phyloP scores from a whole-genome alignment of 2,888 invertebrate species.

The Volucella inanis region DNA sequence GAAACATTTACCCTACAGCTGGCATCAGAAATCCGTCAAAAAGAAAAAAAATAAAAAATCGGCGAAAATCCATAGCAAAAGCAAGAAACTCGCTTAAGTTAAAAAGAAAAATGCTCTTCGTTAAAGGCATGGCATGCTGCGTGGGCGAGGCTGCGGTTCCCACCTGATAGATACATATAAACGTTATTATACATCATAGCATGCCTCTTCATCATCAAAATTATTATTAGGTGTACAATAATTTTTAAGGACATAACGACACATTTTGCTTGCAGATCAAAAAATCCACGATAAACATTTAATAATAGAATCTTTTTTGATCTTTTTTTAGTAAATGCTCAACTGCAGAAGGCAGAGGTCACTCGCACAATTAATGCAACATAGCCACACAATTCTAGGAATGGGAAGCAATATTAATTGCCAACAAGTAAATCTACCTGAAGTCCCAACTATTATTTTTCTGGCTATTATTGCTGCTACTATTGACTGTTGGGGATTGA shows the following conservation, averaged over 20 bases:
- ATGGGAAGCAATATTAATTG: slow-evolving; percentile 33
- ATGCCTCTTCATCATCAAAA: slow-evolving; percentile 72
- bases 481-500: slow-evolving; percentile 49
- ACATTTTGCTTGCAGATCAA: slow-evolving; percentile 44
- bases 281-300: slow-evolving; percentile 49
- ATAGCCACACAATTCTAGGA: slow-evolving; percentile 48
- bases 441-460: slow-evolving; percentile 64
- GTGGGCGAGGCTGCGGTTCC: slow-evolving; percentile 64
- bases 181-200: slow-evolving; percentile 59
- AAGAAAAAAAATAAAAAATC: slow-evolving; percentile 34
- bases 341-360: slow-evolving; percentile 52
- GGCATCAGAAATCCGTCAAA: slow-evolving; percentile 41
- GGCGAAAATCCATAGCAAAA: slow-evolving; percentile 47
- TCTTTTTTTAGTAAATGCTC: slow-evolving; percentile 63
- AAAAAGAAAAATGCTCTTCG: slow-evolving; percentile 59
- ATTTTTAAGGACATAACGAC: slow-evolving; percentile 71
- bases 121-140: slow-evolving; percentile 66
- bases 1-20: slow-evolving; percentile 43
- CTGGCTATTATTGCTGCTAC: slow-evolving; percentile 48
- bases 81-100: slow-evolving; percentile 52
- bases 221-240: slow-evolving; percentile 74
- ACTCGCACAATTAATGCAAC: slow-evolving; percentile 55
- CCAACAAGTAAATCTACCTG: slow-evolving; percentile 63
- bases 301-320: slow-evolving; percentile 66
- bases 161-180: slow-evolving; percentile 71